Evolutionary conservation across 2,888 invertebrate genomes (phyloP), one percentile per base, ranked within the genome.

Genomic region (Caenorhabditis sp.): DNA sequence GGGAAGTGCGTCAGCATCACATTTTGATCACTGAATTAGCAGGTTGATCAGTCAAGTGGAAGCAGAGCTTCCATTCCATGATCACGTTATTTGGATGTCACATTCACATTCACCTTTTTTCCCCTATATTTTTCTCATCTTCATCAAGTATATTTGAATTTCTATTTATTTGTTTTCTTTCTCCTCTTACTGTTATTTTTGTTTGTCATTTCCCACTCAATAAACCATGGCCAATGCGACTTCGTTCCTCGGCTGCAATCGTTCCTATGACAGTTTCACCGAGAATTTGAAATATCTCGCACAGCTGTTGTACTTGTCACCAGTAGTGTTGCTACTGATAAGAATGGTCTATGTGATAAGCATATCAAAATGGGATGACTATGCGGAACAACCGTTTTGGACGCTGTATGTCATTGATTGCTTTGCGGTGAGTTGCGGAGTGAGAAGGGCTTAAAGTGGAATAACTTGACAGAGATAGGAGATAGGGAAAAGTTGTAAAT

Each of bases 221-320:
- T 32, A 32, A 32, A 32, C n/a, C 13, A 71, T 72, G 74, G 47
- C 74, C 4, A 74, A 74, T 24, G 58, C 74, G 9, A 74, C 74
- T 1, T 28, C 74, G 0, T 74, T 74, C 20, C 22, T 74, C 22
- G 74, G 74, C 0, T 74, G 74, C 51, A 60, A 50, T 28, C 74
- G 51, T 9, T n/a, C 9, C 13, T 74, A 65, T 50, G 55, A 65
- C 18, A 18, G 18, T 50, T n/a, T 65, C n/a, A 37, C 20, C 13
- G 74, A 74, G 22, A 74, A 74, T 51, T 65, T 65, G 50, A 74
- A 74, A 50, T 58, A 50, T 8, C 26, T 47, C 11, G 50, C 20
- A 18, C 74, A 74, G 47, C 26, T 74, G 13, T 5, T 58, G 5
- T 74, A 74, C 37, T 53, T 74, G 22, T 9, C 60, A 2, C 65